These are phyloP conservation scores for Ctena decussata DNA, from an alignment of 2,888 invertebrate species.

Conservation along the genomic window DNA sequence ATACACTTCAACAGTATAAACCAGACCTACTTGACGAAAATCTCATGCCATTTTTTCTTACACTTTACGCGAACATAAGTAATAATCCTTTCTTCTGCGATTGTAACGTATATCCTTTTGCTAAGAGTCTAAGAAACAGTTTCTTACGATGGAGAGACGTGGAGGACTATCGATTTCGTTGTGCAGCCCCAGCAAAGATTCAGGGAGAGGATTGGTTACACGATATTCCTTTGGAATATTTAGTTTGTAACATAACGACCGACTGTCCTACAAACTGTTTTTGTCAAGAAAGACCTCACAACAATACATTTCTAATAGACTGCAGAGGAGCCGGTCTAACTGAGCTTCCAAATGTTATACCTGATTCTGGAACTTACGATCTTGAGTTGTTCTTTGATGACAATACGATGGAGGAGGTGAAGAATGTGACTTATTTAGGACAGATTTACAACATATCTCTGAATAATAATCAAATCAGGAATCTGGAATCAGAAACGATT, in stretches of 20 bases:
- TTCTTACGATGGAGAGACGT: conserved; percentile 56
- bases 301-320: conserved; percentile 55
- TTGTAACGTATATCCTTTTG: conserved; percentile 49
- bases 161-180: conserved; percentile 56
- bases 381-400: conserved; percentile 58
- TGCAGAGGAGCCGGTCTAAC: conserved; percentile 50
- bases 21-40: not conserved
- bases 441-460: conserved; percentile 58
- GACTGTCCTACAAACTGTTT: conserved; percentile 57
- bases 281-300: conserved; percentile 68
- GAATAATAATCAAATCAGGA: conserved; percentile 40
- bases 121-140: conserved; percentile 37
- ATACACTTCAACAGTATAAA: not conserved
- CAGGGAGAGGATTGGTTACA: conserved; percentile 61
- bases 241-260: conserved; percentile 59
- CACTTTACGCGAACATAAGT: conserved; percentile 49
- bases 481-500: conserved; percentile 43
- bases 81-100: conserved; percentile 66
- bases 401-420: conserved; percentile 48
- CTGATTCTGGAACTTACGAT: conserved; percentile 20
- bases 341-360: conserved; percentile 52
- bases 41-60: not conserved
- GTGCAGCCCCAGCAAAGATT: conserved; percentile 40
- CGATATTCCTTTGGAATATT: conserved; percentile 45
- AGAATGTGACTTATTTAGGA: conserved; percentile 33